Conservation (phyloP, 2,888 invertebrate genomes). For the Yponomeuta cagnagella region DNA sequence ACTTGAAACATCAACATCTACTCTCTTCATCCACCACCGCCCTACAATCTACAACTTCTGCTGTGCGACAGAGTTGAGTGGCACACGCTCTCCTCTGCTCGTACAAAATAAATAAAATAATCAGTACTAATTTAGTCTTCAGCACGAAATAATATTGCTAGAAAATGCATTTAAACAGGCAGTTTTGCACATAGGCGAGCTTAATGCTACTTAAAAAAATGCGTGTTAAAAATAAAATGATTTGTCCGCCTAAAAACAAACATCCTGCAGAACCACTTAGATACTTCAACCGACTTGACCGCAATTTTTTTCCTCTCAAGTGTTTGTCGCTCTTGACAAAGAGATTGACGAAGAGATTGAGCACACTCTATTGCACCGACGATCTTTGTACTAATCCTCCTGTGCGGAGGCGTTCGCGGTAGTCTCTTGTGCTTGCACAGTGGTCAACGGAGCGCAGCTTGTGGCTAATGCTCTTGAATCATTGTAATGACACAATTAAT, state of each 20-base stretch:
- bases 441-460: slow-evolving; percentile 8
- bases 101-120: too few species aligned
- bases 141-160: too few species aligned
- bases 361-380: slow-evolving; percentile 29
- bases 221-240: too few species aligned
- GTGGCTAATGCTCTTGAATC: not conserved
- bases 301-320: slow-evolving; percentile 9
- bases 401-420: slow-evolving; percentile 45
- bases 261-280: not conserved
- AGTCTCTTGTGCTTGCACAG: slow-evolving; percentile 19
- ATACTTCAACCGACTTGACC: not conserved
- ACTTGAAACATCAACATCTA: too few species aligned
- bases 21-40: too few species aligned
- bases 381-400: slow-evolving; percentile 18
- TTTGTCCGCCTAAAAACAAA: not conserved
- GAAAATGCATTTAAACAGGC: too few species aligned
- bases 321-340: slow-evolving; percentile 34
- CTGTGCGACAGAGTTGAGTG: too few species aligned
- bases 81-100: too few species aligned
- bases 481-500: not conserved
- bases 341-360: slow-evolving; percentile 41
- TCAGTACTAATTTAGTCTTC: too few species aligned
- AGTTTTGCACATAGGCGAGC: too few species aligned
- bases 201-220: too few species aligned
- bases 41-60: too few species aligned